phyloP scores from a whole-genome alignment of 2,113 vertebrate species.

The Oplegnathus fasciatus region DNA sequence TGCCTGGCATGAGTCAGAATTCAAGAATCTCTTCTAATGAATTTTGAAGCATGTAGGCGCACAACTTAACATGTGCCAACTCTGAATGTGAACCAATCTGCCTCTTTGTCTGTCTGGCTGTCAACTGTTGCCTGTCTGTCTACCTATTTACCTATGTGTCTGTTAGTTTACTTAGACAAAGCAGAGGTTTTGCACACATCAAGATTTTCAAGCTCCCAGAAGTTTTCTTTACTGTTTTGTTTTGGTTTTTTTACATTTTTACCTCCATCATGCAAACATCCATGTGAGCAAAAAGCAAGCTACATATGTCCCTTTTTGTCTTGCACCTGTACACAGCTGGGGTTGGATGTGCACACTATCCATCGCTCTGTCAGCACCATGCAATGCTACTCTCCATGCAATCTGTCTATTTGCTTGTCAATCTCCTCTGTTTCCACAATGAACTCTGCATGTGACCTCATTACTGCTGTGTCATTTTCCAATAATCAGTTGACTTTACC shows the following conservation, averaged over 20 bases:
- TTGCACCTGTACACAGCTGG: background rate
- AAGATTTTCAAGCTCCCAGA: background rate
- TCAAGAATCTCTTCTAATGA: background rate
- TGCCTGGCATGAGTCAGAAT: background rate
- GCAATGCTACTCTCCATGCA: background rate
- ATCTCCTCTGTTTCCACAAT: background rate
- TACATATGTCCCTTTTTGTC: background rate
- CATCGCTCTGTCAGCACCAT: background rate
- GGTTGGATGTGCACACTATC: background rate
- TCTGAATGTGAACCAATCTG: background rate
- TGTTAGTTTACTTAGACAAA: background rate
- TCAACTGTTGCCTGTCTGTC: background rate
- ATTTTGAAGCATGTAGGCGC: background rate
- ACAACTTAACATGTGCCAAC: background rate
- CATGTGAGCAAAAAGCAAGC: background rate
- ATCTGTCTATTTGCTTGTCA: background rate
- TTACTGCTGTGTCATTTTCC: background rate
- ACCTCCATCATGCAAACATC: background rate
- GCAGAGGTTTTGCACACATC: background rate
- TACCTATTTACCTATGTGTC: background rate
- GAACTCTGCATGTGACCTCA: background rate
- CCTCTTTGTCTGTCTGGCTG: background rate
- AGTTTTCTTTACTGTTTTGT: background rate
- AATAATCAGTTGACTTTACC: background rate
- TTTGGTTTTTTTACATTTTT: too few species aligned